These are phyloP conservation scores for Karalla daura DNA, from an alignment of 2,797 vertebrate species.

Conservation along the genomic window DNA sequence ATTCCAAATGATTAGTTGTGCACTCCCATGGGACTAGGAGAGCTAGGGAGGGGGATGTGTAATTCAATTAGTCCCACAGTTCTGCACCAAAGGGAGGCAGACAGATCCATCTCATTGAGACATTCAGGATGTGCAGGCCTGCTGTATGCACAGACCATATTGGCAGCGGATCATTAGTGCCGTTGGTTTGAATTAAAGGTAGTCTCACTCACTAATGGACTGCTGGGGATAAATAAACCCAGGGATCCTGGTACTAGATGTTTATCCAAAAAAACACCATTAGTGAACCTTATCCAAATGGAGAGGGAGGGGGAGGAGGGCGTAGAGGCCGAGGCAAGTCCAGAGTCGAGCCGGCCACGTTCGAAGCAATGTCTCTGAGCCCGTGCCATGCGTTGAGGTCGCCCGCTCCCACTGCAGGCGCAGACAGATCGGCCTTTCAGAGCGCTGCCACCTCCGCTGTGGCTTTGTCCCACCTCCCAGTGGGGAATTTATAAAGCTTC, in stretches of 20 bases:
- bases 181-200: conserved; percentile 55
- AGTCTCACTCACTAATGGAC: conserved; percentile 32
- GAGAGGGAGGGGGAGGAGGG: conserved; percentile 31
- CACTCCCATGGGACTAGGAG: conserved; percentile 65
- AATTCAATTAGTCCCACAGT: conserved; percentile 83
- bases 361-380: conserved; percentile 64
- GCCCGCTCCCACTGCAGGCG: conserved; percentile 64
- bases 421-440: conserved; percentile 68
- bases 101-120: conserved; percentile 69
- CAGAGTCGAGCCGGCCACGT: conserved; percentile 50
- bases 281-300: conserved; percentile 16
- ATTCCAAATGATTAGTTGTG: conserved; percentile 79
- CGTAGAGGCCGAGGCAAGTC: conserved; percentile 27
- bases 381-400: conserved; percentile 67
- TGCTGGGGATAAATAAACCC: conserved; percentile 30
- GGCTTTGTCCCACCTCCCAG: conserved; percentile 64
- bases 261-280: conserved; percentile 42
- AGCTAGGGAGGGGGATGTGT: conserved; percentile 63
- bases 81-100: conserved; percentile 73
- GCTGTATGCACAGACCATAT: conserved; percentile 42
- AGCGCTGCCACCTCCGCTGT: conserved; percentile 56
- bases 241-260: conserved; percentile 7
- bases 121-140: conserved; percentile 54
- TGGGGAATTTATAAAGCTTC: conserved; percentile 67
- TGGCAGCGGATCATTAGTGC: conserved; percentile 50